These are phyloP conservation scores for Gerosis bhagava DNA, from an alignment of 2,888 invertebrate genomes.

Conservation along the genomic window DNA sequence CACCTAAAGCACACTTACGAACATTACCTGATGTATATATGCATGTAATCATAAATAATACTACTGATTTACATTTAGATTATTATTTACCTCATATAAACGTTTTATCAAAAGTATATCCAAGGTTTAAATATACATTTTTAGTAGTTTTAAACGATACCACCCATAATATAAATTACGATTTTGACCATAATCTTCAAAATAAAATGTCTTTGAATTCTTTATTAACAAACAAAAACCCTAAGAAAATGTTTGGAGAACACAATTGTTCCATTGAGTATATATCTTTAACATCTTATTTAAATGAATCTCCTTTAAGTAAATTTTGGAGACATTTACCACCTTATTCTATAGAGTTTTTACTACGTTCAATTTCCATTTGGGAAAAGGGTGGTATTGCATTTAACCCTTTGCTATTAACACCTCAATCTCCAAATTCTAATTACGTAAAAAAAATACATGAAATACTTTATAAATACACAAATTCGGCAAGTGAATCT, in stretches of 20 bases:
- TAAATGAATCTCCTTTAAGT: conserved; percentile 59
- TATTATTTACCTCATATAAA: conserved; percentile 57
- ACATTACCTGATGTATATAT: conserved; percentile 50
- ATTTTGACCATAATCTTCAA: conserved; percentile 50
- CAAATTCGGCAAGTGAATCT: conserved; percentile 22
- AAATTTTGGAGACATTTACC: conserved; percentile 58
- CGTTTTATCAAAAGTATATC: conserved; percentile 51
- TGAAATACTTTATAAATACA: conserved; percentile 46
- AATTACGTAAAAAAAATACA: conserved; percentile 55
- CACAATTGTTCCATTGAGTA: conserved; percentile 49
- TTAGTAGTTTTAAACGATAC: conserved; percentile 60
- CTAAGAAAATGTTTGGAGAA: conserved; percentile 27
- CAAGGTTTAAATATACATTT: conserved; percentile 53
- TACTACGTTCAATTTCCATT: conserved; percentile 58
- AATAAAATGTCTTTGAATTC: conserved; percentile 61
- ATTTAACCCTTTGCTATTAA: conserved; percentile 60
- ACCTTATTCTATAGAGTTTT: conserved; percentile 52
- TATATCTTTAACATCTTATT: conserved; percentile 48
- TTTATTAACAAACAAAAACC: conserved; percentile 43
- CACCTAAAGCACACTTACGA: conserved; percentile 18
- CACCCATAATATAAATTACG: conserved; percentile 29
- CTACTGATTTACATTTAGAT: conserved; percentile 47
- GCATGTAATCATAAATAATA: conserved; percentile 54
- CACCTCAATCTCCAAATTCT: conserved; percentile 46
- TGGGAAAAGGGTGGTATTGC: conserved; percentile 73